Evolutionary conservation across 1,140 invertebrate species (phyloP), one percentile per base, ranked within the genome.

Genomic region (Liolophura sinensis): DNA sequence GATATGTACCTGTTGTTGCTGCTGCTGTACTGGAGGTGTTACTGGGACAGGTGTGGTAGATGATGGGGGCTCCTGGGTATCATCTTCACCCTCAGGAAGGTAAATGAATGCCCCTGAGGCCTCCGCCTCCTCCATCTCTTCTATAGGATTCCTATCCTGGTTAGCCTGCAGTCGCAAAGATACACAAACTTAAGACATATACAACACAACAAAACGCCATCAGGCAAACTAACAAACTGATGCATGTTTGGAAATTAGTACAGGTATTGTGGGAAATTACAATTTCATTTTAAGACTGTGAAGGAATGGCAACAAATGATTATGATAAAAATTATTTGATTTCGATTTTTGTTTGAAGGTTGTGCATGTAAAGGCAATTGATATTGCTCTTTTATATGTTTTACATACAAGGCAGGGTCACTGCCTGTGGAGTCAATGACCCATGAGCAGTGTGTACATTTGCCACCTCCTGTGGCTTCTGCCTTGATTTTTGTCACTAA

Each of bases 141-240:
- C 89, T 5, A 92, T 75, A 0, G 90, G 86, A 73, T 91, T 90
- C 51, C 93, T 85, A 54, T 93, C 91, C 64, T 87, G 84, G 78
- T 92, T 93, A 25, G 89, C 79, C 87, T 92, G 82, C 9, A 88
- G 67, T 58, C 52, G 63, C 11, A 73, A 40, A 67, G 40, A 40
- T 9, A 50, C 46, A 20, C n/a, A 65, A 70, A 71, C 59, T 59
- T 25, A 56, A 1, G 31, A 56, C 24, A 56, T 0, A 56, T 60
- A 16, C 58, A 46, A 46, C 31, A 47, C 16, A 55, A 50, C 5
- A 24, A 16, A 18, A 40, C 47, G 11, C 18, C 5, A 9, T n/a
- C 6, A 24, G 27, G 56, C 20, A 24, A 22, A 48, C 61, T 0
- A 65, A 31, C 31, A 25, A 9, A 18, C 16, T 55, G 52, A 22